A percentile compares a stretch with the other conserved stretches of the same genome.
Evolutionary conservation across 2,888 invertebrate species (phyloP).

Genomic region (Erebia aethiops): DNA sequence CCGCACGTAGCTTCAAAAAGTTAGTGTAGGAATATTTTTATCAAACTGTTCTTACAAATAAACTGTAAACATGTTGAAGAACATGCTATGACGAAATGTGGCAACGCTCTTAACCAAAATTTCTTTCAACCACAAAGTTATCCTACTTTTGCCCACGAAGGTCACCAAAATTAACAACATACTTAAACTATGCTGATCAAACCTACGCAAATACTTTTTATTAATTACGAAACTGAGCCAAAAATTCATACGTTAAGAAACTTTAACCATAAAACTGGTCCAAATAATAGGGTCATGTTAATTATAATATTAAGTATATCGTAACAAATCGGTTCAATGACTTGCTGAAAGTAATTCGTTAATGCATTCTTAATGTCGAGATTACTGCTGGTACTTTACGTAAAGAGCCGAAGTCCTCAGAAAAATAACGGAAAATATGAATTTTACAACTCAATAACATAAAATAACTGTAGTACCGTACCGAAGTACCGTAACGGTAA

Average conservation of each 20-base stretch:
- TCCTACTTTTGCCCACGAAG: neutral
- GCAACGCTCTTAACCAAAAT: neutral
- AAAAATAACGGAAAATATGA: no score
- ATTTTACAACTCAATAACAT: no score
- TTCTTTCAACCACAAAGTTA: neutral
- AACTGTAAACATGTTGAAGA: no score
- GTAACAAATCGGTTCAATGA: constrained; percentile 36
- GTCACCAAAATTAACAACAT: neutral
- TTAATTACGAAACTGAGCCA: constrained; percentile 24
- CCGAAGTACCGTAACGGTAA: no score
- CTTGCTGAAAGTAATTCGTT: constrained; percentile 20
- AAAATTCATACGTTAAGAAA: constrained; percentile 32
- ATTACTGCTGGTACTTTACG: neutral
- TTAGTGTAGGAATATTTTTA: no score
- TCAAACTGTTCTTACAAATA: no score
- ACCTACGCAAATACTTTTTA: neutral
- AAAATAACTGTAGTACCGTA: no score
- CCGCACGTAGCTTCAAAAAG: no score
- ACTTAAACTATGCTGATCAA: neutral
- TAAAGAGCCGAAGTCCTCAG: no score
- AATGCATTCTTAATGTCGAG: neutral
- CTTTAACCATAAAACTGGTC: constrained; percentile 27
- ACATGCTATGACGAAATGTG: no score
- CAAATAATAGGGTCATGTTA: constrained; percentile 37
- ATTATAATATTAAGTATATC: constrained; percentile 30